These are phyloP conservation scores for Tanypteryx hageni DNA, from an alignment of 2,888 invertebrate genomes.

Conservation along the genomic window DNA sequence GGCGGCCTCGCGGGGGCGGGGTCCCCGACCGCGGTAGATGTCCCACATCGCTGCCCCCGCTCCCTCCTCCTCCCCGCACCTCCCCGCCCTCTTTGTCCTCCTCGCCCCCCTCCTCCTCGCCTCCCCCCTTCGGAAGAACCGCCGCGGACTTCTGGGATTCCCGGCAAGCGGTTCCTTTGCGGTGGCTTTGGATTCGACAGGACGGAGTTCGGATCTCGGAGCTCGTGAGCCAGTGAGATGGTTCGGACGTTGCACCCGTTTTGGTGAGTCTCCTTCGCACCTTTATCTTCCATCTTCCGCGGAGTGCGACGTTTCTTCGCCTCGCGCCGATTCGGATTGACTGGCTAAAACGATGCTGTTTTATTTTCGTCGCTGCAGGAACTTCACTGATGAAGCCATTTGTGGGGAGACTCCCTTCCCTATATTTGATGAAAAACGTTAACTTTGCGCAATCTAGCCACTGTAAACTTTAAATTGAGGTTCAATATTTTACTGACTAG, in stretches of 20 bases:
- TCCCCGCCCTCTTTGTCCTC: background rate
- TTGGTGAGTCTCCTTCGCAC: slow-evolving; percentile 3
- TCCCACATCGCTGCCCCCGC: background rate
- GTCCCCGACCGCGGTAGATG: slow-evolving; percentile 35
- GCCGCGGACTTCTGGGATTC: background rate
- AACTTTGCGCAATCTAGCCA: background rate
- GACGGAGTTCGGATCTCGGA: background rate
- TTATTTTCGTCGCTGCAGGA: background rate
- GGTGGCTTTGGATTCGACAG: background rate
- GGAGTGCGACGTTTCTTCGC: no score
- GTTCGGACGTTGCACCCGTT: background rate
- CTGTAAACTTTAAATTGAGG: no score
- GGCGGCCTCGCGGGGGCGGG: slow-evolving; percentile 46
- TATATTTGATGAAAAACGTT: background rate
- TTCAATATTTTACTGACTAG: no score
- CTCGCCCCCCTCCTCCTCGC: background rate
- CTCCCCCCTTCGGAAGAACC: background rate
- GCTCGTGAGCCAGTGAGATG: background rate
- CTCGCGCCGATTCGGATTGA: no score
- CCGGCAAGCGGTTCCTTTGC: background rate
- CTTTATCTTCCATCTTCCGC: background rate
- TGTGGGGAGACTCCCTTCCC: background rate
- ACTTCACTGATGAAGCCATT: background rate
- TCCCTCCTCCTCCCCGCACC: slow-evolving; percentile 17
- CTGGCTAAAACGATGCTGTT: no score